phyloP scores from a whole-genome alignment of 1,140 invertebrate species.

The Anadara kagoshimensis region DNA sequence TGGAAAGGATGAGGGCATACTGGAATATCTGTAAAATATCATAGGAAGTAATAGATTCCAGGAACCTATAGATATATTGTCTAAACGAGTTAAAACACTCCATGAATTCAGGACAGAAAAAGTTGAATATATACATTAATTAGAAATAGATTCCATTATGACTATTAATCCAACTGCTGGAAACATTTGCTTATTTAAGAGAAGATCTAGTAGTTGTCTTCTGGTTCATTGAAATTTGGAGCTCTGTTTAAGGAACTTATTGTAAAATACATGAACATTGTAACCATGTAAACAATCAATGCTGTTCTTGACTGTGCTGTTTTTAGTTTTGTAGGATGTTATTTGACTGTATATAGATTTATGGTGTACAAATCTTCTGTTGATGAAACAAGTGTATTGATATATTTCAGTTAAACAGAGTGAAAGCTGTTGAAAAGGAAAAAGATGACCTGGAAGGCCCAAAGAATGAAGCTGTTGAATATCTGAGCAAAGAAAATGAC shows the following conservation, averaged over 20 bases:
- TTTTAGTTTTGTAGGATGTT: too few species aligned
- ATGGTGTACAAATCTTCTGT: too few species aligned
- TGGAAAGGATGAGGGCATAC: conserved; percentile 84
- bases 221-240: too few species aligned
- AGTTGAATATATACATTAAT: conserved; percentile 53
- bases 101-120: conserved; percentile 89
- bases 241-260: too few species aligned
- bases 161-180: too few species aligned
- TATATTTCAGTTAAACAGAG: conserved; percentile 81
- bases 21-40: conserved; percentile 99
- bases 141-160: too few species aligned
- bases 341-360: too few species aligned
- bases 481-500: conserved; percentile 86
- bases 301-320: too few species aligned
- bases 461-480: conserved; percentile 90
- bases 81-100: conserved; percentile 84
- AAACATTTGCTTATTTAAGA: too few species aligned
- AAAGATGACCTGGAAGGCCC: conserved; percentile 89
- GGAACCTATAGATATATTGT: conserved; percentile 88
- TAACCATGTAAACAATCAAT: too few species aligned
- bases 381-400: not conserved
- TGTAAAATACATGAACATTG: too few species aligned
- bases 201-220: too few species aligned
- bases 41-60: conserved; percentile 92
- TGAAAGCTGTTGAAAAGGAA: conserved; percentile 93